Base-by-base conservation (phyloP, 2,888 invertebrate genomes). In the Xylophagus ater region DNA sequence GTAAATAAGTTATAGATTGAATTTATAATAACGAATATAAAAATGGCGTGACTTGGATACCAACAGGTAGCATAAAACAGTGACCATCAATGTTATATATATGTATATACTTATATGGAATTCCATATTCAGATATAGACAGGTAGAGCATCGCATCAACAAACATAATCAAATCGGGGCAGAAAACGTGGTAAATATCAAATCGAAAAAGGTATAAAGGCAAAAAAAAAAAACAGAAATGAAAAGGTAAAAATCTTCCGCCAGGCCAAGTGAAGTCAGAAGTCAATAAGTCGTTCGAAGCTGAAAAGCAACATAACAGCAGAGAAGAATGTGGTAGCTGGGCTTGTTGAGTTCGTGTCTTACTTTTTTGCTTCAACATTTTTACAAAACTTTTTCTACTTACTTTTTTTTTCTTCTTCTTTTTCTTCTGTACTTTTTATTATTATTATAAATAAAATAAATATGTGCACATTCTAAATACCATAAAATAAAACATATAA, bases 311-410 rank as follows among this genome's bases (percentile, higher is more conserved):
- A 15, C 29, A 21, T 21, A 17, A 48, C 49, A 49, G 40, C 45
- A 40, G 31, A 37, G 33, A 48, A 47, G 49, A 49, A 49, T 49
- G 49, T 48, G 47, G 48, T 50, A 50, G 47, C 48, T 43, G 42
- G n/a, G 19, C 47, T 48, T 48, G 49, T 49, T 47, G 45, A 47
- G 42, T 43, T 49, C 47, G 41, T 47, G 45, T 48, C 47, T 46
- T 43, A 42, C 45, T 38, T 38, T 44, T 44, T 41, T 44, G 13
- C 37, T 31, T 26, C 26, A 13, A 26, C 26, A 26, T 26, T 26
- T 26, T 12, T 13, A 26, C 26, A 26, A 23, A 32, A 29, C 29
- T 36, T 37, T 35, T 21, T 33, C 37, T 41, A 33, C 36, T 14
- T 17, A 18, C 17, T 23, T 34, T 15, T 23, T 23, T 7, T 26